These are phyloP conservation scores for Eclectus roratus DNA, from an alignment of 2,113 vertebrate species.

Conservation along the genomic window DNA sequence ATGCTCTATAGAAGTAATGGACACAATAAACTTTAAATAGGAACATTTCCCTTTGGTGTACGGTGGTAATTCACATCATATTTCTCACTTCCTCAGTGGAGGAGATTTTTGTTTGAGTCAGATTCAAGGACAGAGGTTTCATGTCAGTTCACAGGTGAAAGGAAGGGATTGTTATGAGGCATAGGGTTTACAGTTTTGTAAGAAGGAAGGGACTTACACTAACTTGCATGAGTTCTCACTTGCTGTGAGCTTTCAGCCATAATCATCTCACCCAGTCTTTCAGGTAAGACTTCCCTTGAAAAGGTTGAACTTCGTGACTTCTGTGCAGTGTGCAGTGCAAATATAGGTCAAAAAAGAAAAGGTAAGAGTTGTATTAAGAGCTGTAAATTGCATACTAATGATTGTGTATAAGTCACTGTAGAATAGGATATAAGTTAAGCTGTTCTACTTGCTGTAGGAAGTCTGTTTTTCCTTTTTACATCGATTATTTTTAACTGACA, in stretches of 20 bases:
- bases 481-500: not conserved
- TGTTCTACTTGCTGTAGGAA: not conserved
- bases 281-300: not conserved
- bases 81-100: not conserved
- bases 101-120: not conserved
- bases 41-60: not conserved
- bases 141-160: not conserved
- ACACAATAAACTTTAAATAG: slow-evolving; percentile 7
- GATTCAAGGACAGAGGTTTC: not conserved
- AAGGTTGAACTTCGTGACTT: not conserved
- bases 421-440: not conserved
- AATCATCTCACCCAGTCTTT: not conserved
- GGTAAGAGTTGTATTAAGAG: not conserved
- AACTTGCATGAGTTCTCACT: not conserved
- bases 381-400: not conserved
- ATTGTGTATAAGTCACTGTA: not conserved
- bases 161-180: not conserved
- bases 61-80: not conserved
- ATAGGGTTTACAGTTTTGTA: not conserved
- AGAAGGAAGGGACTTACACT: not conserved
- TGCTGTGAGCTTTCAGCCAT: not conserved
- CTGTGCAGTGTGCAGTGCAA: not conserved
- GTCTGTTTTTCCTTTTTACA: not conserved
- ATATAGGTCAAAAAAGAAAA: not conserved
- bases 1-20: slow-evolving; percentile 6